phyloP scores from a whole-genome alignment of 2,797 vertebrate species.

The Dallia pectoralis region DNA sequence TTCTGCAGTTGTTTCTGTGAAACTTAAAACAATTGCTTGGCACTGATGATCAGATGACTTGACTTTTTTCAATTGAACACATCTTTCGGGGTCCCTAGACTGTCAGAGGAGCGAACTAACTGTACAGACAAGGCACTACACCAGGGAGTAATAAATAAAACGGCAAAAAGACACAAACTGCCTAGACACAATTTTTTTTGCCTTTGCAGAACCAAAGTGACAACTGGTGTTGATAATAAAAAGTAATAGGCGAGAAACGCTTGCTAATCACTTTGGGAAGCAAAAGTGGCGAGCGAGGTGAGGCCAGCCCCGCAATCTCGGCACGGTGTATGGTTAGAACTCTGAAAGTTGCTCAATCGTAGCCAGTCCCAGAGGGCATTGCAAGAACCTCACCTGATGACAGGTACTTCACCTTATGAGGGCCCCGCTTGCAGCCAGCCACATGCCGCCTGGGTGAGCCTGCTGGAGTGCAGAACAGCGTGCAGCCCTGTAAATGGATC shows the following conservation, averaged over 20 bases:
- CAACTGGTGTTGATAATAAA: constrained; percentile 68
- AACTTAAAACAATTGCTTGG: constrained; percentile 3
- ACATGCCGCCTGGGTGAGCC: constrained; percentile 38
- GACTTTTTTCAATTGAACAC: constrained; percentile 17
- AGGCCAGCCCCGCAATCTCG: constrained; percentile 22
- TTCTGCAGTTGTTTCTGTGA: neutral
- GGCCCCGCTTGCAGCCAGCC: constrained; percentile 35
- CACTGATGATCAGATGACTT: constrained; percentile 9
- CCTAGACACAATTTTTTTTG: constrained; percentile 64
- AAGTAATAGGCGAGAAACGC: constrained; percentile 71
- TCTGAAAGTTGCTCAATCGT: constrained; percentile 50
- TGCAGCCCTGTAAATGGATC: constrained; percentile 46
- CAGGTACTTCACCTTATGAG: constrained; percentile 51
- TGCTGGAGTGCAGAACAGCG: constrained; percentile 33
- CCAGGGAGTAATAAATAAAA: constrained; percentile 66
- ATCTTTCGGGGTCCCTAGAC: neutral
- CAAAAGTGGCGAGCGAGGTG: constrained; percentile 34
- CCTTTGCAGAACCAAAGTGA: constrained; percentile 69
- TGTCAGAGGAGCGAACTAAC: constrained; percentile 54
- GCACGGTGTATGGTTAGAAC: constrained; percentile 37
- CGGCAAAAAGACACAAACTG: constrained; percentile 50
- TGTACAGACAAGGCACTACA: constrained; percentile 37
- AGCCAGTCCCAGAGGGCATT: constrained; percentile 31
- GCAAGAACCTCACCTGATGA: constrained; percentile 39
- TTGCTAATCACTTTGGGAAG: constrained; percentile 55